phyloP scores from a whole-genome alignment of 2,888 invertebrate species.

The Papilio elwesi region DNA sequence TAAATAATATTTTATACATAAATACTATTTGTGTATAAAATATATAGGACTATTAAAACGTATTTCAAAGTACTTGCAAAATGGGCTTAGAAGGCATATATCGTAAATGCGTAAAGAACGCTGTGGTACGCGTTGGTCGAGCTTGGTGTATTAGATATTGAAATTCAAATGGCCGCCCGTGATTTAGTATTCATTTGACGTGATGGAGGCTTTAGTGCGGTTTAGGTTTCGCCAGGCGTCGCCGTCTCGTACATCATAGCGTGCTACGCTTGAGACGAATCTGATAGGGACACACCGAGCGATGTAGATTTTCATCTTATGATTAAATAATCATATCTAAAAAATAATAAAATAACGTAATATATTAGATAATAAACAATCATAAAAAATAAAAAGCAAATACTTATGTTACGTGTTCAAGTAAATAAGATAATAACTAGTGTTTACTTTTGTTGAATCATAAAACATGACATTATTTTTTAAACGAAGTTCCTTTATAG shows the following conservation, averaged over 20 bases:
- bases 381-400: too few relatives aligned
- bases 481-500: too few relatives aligned
- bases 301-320: conserved; percentile 1
- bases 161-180: conserved; percentile 80
- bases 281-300: conserved; percentile 52
- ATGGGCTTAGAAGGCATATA: not conserved
- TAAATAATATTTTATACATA: too few relatives aligned
- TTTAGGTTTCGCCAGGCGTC: conserved; percentile 84
- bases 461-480: too few relatives aligned
- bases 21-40: too few relatives aligned
- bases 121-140: conserved; percentile 55
- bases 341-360: too few relatives aligned
- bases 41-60: too few relatives aligned
- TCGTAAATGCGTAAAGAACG: conserved; percentile 46
- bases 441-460: too few relatives aligned
- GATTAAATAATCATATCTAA: not conserved
- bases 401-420: too few relatives aligned
- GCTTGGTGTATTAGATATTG: conserved; percentile 73
- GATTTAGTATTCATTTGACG: conserved; percentile 84
- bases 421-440: too few relatives aligned
- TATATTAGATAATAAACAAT: too few relatives aligned
- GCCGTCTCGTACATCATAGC: conserved; percentile 83
- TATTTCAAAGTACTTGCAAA: not conserved
- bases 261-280: conserved; percentile 68
- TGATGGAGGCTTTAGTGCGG: conserved; percentile 81